phyloP scores from a whole-genome alignment of 2,113 vertebrate species.

The Aplodontia rufa region DNA sequence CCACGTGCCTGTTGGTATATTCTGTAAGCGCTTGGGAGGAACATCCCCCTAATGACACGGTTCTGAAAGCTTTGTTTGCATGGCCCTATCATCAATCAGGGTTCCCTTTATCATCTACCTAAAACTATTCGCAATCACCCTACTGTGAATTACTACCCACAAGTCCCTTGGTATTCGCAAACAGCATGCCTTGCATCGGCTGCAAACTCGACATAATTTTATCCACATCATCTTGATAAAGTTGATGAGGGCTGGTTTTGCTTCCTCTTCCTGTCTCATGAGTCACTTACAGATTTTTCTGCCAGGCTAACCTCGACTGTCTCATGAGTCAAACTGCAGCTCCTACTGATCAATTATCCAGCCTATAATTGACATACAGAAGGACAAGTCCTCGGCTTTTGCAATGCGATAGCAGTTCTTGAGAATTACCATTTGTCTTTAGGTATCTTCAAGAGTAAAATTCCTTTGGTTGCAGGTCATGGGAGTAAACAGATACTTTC shows the following conservation, averaged over 20 bases:
- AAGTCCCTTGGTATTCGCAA: not conserved
- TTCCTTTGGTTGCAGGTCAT: not conserved
- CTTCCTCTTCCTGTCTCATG: constrained; percentile 63
- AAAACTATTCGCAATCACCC: not conserved
- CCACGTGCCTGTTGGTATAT: not conserved
- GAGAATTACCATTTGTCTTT: not conserved
- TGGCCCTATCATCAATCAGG: not conserved
- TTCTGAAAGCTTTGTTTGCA: not conserved
- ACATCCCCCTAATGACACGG: not conserved
- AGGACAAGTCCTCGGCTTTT: not conserved
- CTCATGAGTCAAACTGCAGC: not conserved
- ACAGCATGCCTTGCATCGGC: not conserved
- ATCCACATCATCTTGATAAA: constrained; percentile 53
- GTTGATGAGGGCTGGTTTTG: constrained; percentile 5
- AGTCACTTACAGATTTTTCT: constrained; percentile 58
- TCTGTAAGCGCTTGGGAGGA: not conserved
- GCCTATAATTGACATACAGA: not conserved
- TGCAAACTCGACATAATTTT: not conserved
- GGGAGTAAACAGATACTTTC: not conserved
- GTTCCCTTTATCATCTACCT: not conserved
- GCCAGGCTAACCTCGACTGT: not conserved
- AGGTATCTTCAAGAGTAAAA: not conserved
- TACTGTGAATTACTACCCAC: constrained; percentile 3
- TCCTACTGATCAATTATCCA: not conserved
- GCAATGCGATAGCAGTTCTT: accelerated